Evolutionary conservation across 2,113 vertebrate genomes (phyloP).

Genomic region (Echinops telfairi): DNA sequence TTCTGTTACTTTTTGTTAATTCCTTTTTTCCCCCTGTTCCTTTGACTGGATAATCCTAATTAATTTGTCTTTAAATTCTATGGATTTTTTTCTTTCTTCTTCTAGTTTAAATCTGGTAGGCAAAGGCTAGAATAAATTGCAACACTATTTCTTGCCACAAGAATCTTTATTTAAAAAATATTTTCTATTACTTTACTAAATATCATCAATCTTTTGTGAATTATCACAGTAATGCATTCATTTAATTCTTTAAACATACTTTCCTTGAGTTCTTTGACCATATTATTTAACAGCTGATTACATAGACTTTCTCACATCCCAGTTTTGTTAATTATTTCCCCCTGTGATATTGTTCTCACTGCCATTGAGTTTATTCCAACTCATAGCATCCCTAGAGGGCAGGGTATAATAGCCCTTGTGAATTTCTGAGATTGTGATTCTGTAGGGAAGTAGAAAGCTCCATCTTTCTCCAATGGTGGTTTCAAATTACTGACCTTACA

Average conservation of each 20-base stretch:
- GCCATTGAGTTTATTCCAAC: no score
- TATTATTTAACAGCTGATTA: neutral
- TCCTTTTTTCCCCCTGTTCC: neutral
- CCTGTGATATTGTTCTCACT: no score
- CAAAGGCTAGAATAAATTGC: neutral
- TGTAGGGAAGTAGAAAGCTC: no score
- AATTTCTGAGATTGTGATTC: no score
- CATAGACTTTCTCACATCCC: no score
- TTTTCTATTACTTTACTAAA: neutral
- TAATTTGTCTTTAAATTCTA: neutral
- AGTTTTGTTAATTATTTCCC: no score
- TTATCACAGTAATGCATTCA: neutral
- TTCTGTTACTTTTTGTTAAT: neutral
- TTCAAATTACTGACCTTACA: no score
- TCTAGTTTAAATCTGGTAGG: neutral
- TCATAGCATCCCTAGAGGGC: no score
- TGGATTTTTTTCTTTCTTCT: neutral
- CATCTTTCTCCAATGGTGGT: no score
- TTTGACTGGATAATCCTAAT: neutral
- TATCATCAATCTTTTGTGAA: neutral
- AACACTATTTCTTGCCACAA: neutral
- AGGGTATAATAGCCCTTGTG: no score
- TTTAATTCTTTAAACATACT: neutral
- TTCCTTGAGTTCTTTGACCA: neutral
- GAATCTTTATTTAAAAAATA: neutral